Conservation (phyloP, 1,140 invertebrate species). For the Potamilus streckersoni region DNA sequence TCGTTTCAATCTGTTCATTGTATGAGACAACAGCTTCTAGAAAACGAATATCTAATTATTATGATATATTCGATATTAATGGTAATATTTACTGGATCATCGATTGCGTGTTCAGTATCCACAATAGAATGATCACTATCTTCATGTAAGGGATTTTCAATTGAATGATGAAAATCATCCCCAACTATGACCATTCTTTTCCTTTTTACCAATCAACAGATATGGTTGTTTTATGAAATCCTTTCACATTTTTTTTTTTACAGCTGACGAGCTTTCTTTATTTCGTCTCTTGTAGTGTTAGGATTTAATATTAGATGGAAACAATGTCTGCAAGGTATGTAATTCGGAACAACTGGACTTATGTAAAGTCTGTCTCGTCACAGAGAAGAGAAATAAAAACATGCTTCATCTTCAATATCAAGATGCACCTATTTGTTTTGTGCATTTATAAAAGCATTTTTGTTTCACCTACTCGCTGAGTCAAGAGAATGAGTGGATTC, state of each 20-base stretch:
- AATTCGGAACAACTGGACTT: background rate
- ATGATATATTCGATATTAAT: too few relatives aligned
- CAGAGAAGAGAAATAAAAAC: background rate
- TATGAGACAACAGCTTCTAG: too few relatives aligned
- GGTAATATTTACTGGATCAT: too few relatives aligned
- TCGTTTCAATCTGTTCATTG: too few relatives aligned
- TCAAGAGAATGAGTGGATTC: constrained; percentile 48
- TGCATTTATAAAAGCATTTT: constrained; percentile 38
- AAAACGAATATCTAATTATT: too few relatives aligned
- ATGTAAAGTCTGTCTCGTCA: constrained; percentile 21
- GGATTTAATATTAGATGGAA: background rate
- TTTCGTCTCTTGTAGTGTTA: background rate
- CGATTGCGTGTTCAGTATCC: too few relatives aligned
- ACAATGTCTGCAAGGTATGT: background rate
- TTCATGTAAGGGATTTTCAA: too few relatives aligned
- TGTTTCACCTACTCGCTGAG: constrained; percentile 46
- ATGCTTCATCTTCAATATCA: constrained; percentile 23
- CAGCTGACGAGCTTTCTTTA: background rate
- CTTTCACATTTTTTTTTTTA: background rate
- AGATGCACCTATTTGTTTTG: constrained; percentile 47
- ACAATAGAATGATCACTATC: too few relatives aligned
- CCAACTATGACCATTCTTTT: too few relatives aligned
- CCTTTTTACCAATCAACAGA: background rate
- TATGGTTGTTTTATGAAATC: background rate
- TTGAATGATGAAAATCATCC: too few relatives aligned